phyloP scores from a whole-genome alignment of 53 echinoderm and acorn worm species.

The Astropecten irregularis region DNA sequence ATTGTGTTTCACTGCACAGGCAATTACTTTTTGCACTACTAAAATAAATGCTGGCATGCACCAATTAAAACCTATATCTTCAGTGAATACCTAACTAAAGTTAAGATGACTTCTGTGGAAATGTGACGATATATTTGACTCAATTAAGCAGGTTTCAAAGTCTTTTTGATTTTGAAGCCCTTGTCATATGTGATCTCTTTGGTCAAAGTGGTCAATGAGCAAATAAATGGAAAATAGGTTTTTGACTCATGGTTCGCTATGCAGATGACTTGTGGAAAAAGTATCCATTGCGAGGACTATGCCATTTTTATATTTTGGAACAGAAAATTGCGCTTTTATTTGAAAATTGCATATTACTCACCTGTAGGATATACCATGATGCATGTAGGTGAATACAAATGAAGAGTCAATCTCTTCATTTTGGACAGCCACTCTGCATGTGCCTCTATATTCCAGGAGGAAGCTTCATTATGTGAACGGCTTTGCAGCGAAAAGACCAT shows the following conservation, averaged over 20 bases:
- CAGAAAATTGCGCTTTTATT: neutral
- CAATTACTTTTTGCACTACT: neutral
- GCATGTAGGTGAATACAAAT: neutral
- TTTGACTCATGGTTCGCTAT: neutral
- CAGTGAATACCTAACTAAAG: neutral
- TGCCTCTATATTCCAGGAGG: neutral
- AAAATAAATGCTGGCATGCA: neutral
- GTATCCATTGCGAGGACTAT: neutral
- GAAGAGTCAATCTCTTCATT: slow-evolving; percentile 10
- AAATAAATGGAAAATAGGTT: neutral
- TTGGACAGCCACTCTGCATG: neutral
- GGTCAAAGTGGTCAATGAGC: slow-evolving; percentile 17
- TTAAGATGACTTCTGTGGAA: neutral
- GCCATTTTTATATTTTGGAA: slow-evolving; percentile 11
- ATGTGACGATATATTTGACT: neutral
- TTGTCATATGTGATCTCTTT: neutral
- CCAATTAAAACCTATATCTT: neutral
- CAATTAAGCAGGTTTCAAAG: neutral
- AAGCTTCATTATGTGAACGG: neutral
- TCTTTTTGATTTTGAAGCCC: neutral
- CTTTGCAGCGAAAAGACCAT: neutral
- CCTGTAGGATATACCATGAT: neutral
- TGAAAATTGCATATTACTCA: slow-evolving; percentile 10
- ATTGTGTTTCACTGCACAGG: neutral
- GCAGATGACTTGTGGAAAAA: neutral